Base-by-base conservation (phyloP, 2,113 vertebrate genomes). In the Malurus cyaneus region DNA sequence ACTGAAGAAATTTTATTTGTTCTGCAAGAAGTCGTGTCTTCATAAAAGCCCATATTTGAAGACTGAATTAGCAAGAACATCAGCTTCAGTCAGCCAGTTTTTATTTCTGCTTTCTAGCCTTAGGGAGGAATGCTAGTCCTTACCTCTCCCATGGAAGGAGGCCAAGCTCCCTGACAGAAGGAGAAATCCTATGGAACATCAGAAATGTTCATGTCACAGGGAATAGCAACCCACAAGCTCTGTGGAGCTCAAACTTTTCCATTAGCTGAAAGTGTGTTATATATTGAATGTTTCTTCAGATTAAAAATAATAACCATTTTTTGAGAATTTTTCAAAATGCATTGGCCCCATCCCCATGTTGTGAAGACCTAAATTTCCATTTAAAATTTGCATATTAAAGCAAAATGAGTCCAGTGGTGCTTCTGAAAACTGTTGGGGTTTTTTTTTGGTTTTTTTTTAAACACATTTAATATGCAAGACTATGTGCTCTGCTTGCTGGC, bases 1-100 rank as follows among this genome's bases (percentile, higher is more conserved):
- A 86, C 14, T 31, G 66, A 49, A 81, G 67, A 94, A 41, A 78
- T 71, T 94, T 86, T 89, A 90, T 80, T 94, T 93, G 56, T 96
- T 92, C 88, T 77, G 18, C 72, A 69, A 90, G 79, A 91, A 92
- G 56, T 60, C 7, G 0, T 69, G 78, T 87, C 78, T 89, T 93
- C 67, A 76, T 82, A 84, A 92, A 94, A 92, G 56, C 47, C 54
- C 42, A 34, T 39, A 67, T 91, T 92, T 70, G 71, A 82, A n/a
- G 44, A 92, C 39, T 59, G 72, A 93, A 94, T 89, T 88, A 91
- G 66, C 34, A 86, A 82, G 64, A 57, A 89, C 39, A 62, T 79
- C 50, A 69, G 9, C 36, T 84, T 93, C 72, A 84, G 50, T 76
- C 88, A 52, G 14, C 74, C 39, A 80, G 23, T 17, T 80, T 92